Evolutionary conservation across 64 coral and sea anemone genomes (phyloP), one percentile per base, ranked within the genome.

Genomic region (Porites lutea): DNA sequence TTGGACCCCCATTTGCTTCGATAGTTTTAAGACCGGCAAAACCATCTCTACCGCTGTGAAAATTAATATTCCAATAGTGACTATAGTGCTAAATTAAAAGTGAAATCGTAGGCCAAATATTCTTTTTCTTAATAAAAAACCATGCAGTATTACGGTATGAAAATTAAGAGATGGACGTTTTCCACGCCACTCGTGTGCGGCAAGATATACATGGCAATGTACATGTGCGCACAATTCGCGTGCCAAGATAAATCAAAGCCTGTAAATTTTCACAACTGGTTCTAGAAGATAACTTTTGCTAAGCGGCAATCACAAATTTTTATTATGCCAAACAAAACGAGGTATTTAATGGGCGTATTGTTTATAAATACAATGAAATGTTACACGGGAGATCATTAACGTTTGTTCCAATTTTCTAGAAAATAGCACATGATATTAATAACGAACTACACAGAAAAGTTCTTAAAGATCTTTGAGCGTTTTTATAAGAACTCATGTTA

Each of bases 311-410:
- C 2, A 23, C 49, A 78, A 78, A 78, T 51, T 55, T 58, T 78
- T 47, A 78, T 58, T 55, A 23, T 21, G 75, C 10, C 52, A 23
- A 5, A 57, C 5, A 23, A 23, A 51, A 22, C 23, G 50, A 78
- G 13, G 54, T 27, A 62, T 82, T 58, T 82, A 82, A 63, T 45
- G 57, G 79, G 13, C 20, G 22, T 61, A 61, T 82, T 82, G 59
- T 62, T 82, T 81, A 27, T 61, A 82, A 44, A 18, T 58, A 82
- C 14, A 15, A 58, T 47, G 23, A 82, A 12, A 44, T 82, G 79
- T 62, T 82, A 62, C 79, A 82, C 5, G 79, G n/a, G 79, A 62
- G 79, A 82, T 82, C 79, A 82, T 82, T 63, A 82, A 63, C 23
- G 7, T 13, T 48, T 63, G 14, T 64, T 16, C 13, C 6, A 80